Conservation (phyloP, 2,113 vertebrate genomes). For the Thymallus thymallus region DNA sequence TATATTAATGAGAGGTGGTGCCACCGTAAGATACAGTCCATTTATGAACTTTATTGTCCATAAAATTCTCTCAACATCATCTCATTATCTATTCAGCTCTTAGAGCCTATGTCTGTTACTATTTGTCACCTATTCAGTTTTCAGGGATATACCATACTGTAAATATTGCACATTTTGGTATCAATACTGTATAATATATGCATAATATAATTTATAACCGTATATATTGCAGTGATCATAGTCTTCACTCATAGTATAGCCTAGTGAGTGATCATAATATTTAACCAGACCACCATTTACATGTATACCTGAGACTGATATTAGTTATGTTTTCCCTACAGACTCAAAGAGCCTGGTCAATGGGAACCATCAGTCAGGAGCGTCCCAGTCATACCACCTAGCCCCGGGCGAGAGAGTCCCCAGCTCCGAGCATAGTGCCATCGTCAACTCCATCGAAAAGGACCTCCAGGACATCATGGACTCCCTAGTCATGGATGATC, state of each 20-base stretch:
- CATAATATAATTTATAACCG: background rate
- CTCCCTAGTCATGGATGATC: constrained; percentile 88
- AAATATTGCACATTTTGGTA: too few relatives aligned
- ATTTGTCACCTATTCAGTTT: background rate
- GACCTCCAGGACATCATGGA: constrained; percentile 99
- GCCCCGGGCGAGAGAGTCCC: constrained; percentile 56
- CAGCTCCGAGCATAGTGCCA: constrained; percentile 80
- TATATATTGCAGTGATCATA: background rate
- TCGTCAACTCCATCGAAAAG: constrained; percentile 96
- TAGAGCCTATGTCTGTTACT: too few relatives aligned
- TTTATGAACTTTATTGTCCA: too few relatives aligned
- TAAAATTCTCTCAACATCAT: too few relatives aligned
- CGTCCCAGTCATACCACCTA: constrained; percentile 55
- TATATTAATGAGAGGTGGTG: too few relatives aligned
- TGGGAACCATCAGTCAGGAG: constrained; percentile 76
- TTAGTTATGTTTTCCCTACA: constrained; percentile 35
- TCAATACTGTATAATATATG: background rate
- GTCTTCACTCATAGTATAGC: background rate
- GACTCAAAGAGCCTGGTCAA: constrained; percentile 83
- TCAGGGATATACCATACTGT: background rate
- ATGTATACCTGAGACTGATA: background rate
- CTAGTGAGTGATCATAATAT: too few relatives aligned
- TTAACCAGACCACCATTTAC: too few relatives aligned
- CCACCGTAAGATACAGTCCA: too few relatives aligned
- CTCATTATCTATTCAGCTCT: too few relatives aligned